Evolutionary conservation across 2,113 vertebrate species (phyloP), one percentile per base, ranked within the genome.

Genomic region (Panurus biarmicus): DNA sequence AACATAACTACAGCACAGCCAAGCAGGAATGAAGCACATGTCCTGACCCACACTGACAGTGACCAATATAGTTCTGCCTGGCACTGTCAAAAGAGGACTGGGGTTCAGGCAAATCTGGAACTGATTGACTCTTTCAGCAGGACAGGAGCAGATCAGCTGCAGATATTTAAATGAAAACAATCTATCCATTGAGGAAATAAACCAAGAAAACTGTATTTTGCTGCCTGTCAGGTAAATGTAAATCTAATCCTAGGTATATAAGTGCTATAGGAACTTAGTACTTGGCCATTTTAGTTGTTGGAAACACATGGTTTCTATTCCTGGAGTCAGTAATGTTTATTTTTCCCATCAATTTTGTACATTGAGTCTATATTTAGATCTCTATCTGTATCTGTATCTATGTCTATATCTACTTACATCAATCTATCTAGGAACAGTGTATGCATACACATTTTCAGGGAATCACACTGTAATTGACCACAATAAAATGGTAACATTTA

Each of bases 41-140:
- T 85, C 13, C 19, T 70, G 45, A 24, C 23, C 20, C 26, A 1
- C 0, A 0, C 15, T 54, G n/a, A 38, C 23, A 38, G 17, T 33
- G 38, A 10, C 1, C 0, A 1, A 21, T 20, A 35, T 1, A 31
- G 3, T 7, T 83, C 60, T 80, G 28, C 38, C n/a, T 50, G 67
- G 4, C 33, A 33, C 6, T 50, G 10, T 51, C 54, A 64, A 4
- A 2, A 73, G n/a, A 47, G 23, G 6, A 18, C 15, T 67, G 29
- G 4, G 24, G n/a, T 40, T 82, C 19, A 25, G 23, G 26, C 7
- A 83, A 42, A 60, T 67, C n/a, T 64, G 40, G 16, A 88, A 67
- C 2, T 7, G 2, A 18, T 12, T 26, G 14, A 10, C 15, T 64
- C 44, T 51, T 75, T 94, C 21, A 83, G 12, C 11, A 35, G 12